Percentiles rank a stretch among this genome's conserved stretches.
phyloP scores from a whole-genome alignment of 2,797 vertebrate species.

The Rallus crepitans region DNA sequence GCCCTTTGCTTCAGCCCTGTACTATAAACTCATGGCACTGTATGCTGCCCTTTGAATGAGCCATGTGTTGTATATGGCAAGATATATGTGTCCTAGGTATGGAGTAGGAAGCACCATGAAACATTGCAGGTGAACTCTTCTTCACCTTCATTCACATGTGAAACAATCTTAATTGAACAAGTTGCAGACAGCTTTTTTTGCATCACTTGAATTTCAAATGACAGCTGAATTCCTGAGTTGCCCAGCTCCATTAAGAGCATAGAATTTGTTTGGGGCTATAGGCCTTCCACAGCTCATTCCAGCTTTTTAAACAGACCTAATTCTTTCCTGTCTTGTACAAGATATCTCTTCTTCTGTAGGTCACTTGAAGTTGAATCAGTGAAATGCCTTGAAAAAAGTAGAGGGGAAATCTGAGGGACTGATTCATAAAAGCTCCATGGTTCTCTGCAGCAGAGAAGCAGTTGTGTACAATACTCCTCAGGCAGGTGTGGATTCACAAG shows the following conservation, averaged over 20 bases:
- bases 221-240: slow-evolving; percentile 22
- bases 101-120: not conserved
- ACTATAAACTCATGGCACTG: not conserved
- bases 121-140: not conserved
- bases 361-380: not conserved
- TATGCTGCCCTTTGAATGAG: not conserved
- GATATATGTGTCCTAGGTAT: not conserved
- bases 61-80: rapidly evolving
- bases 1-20: not conserved
- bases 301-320: slow-evolving; percentile 3
- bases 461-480: not conserved
- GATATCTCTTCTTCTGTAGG: not conserved
- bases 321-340: slow-evolving; percentile 22
- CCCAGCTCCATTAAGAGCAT: not conserved
- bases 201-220: not conserved
- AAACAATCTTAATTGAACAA: not conserved
- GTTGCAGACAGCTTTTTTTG: not conserved
- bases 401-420: not conserved
- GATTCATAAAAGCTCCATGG: not conserved
- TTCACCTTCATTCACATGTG: not conserved
- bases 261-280: not conserved
- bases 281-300: not conserved
- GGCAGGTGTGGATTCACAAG: not conserved
- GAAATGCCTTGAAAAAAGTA: not conserved
- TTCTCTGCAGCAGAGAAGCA: not conserved